phyloP scores from a whole-genome alignment of 2,797 vertebrate species.

The Notoglanidium macrostoma region DNA sequence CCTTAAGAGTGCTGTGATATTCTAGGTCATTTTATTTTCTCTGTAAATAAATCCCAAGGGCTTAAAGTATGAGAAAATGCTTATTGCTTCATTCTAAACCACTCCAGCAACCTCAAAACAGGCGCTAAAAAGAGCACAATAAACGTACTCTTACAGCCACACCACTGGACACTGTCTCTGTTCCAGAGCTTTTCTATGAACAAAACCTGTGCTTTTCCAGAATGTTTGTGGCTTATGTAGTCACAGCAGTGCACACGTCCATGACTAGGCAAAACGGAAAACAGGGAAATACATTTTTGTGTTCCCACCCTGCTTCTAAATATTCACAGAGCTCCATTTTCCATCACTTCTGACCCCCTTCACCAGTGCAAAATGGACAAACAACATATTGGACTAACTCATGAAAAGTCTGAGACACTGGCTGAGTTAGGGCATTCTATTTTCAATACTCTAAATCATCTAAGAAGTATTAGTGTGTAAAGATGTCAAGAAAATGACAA shows the following conservation, averaged over 20 bases:
- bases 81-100: not conserved
- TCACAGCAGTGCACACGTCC: not conserved
- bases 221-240: slow-evolving; percentile 10
- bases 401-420: not conserved
- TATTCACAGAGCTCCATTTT: slow-evolving; percentile 19
- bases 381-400: slow-evolving; percentile 2
- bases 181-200: slow-evolving; percentile 28
- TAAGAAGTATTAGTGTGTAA: slow-evolving; percentile 6
- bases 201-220: slow-evolving; percentile 9
- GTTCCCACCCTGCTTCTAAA: slow-evolving; percentile 23
- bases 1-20: not conserved
- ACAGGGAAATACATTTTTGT: slow-evolving; percentile 16
- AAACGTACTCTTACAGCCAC: slow-evolving; percentile 24
- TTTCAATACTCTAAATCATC: not conserved
- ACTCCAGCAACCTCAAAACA: slow-evolving; percentile 22
- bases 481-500: slow-evolving; percentile 22
- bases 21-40: slow-evolving; percentile 4
- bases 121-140: slow-evolving; percentile 20
- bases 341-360: slow-evolving; percentile 8
- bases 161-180: not conserved
- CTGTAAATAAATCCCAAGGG: not conserved
- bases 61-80: slow-evolving; percentile 20
- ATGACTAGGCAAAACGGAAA: slow-evolving; percentile 39
- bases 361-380: not conserved
- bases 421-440: not conserved